phyloP scores from a whole-genome alignment of 1,140 invertebrate species.

The Anadara kagoshimensis region DNA sequence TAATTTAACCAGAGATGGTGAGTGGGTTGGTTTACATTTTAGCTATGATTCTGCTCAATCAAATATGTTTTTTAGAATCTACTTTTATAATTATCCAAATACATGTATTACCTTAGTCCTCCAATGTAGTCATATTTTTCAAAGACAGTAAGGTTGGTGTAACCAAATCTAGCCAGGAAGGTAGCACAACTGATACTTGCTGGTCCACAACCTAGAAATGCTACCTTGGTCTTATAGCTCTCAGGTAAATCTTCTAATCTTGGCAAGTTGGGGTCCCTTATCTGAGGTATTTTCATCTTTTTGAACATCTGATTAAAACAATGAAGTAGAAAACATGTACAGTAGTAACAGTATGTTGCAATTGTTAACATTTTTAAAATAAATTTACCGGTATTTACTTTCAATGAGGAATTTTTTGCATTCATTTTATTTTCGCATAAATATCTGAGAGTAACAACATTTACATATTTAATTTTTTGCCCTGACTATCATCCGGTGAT shows the following conservation, averaged over 20 bases:
- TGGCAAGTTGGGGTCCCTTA: constrained; percentile 80
- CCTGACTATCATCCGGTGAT: too few species aligned
- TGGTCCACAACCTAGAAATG: constrained; percentile 94
- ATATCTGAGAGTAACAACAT: too few species aligned
- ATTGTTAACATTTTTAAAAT: too few species aligned
- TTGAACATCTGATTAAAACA: constrained; percentile 84
- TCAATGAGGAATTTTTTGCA: too few species aligned
- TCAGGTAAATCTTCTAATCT: constrained; percentile 73
- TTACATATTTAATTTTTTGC: too few species aligned
- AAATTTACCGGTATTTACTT: too few species aligned
- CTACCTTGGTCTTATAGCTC: constrained; percentile 85
- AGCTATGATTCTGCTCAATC: too few species aligned
- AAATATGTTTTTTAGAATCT: neutral
- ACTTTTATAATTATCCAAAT: neutral
- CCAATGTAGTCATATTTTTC: constrained; percentile 92
- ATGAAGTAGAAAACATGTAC: too few species aligned
- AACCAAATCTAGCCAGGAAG: constrained; percentile 94
- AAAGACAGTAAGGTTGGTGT: constrained; percentile 92
- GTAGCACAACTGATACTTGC: constrained; percentile 98
- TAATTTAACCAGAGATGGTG: neutral
- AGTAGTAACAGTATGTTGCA: too few species aligned
- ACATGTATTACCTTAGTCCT: constrained; percentile 84
- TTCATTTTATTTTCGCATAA: too few species aligned
- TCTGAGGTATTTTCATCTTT: constrained; percentile 93
- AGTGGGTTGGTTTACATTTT: too few species aligned